Percentiles rank a stretch among this genome's conserved stretches.
Evolutionary conservation across 1,140 invertebrate genomes (phyloP).

Genomic region (Eupristina koningsbergeri): DNA sequence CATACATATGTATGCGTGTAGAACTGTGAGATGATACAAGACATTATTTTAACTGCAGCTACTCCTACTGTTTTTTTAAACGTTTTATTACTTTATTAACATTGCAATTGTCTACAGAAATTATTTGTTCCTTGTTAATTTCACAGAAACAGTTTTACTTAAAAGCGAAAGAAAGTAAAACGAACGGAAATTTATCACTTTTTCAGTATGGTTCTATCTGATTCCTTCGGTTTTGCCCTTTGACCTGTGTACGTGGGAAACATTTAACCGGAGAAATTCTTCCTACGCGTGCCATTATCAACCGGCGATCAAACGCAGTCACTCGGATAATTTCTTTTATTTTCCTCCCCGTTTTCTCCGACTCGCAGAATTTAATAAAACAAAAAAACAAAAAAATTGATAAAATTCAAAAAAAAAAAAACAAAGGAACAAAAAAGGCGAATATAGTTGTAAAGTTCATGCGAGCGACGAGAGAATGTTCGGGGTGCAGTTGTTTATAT

Average conservation of each 20-base stretch:
- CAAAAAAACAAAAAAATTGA: neutral
- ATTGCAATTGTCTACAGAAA: no score
- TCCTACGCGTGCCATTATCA: constrained; percentile 42
- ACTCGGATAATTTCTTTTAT: constrained; percentile 39
- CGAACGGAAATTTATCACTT: no score
- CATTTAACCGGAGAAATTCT: constrained; percentile 28
- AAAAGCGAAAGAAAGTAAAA: no score
- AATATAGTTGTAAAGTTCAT: neutral
- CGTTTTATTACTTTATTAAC: constrained; percentile 9
- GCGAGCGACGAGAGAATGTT: constrained; percentile 22
- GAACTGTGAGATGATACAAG: neutral
- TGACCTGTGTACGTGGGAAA: constrained; percentile 4
- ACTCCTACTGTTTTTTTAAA: constrained; percentile 29
- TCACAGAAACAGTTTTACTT: neutral
- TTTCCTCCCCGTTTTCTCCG: constrained; percentile 39
- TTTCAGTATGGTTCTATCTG: constrained; percentile 26
- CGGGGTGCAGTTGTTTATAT: constrained; percentile 35
- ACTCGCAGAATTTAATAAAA: neutral
- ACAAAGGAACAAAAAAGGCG: neutral
- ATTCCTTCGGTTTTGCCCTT: constrained; percentile 37
- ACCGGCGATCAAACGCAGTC: constrained; percentile 22
- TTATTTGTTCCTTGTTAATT: constrained; percentile 9
- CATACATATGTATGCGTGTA: constrained; percentile 7
- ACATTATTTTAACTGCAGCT: constrained; percentile 35
- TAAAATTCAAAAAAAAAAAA: neutral